A percentile compares a stretch with the other conserved stretches of the same genome.
phyloP scores from a whole-genome alignment of 2,113 vertebrate genomes.

The Prolemur simus region DNA sequence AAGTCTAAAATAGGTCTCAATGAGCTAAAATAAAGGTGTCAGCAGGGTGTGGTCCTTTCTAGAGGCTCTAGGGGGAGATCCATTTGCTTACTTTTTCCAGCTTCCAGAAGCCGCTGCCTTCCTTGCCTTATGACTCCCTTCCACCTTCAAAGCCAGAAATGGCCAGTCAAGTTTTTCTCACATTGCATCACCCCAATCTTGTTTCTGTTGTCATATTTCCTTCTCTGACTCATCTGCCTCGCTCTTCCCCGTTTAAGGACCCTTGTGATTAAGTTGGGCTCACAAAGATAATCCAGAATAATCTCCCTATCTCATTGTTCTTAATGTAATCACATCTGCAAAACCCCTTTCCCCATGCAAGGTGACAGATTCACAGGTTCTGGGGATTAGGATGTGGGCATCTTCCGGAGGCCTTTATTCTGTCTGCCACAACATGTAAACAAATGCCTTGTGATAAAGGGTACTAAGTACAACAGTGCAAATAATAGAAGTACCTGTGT shows the following conservation, averaged over 20 bases:
- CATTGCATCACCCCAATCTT: background rate
- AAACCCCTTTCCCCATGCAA: background rate
- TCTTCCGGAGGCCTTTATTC: background rate
- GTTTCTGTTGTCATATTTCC: background rate
- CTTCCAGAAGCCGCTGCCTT: background rate
- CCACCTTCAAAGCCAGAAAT: background rate
- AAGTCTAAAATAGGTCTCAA: background rate
- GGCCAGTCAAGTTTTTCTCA: background rate
- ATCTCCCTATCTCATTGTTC: background rate
- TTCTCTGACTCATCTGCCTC: background rate
- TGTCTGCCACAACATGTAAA: background rate
- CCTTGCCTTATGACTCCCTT: background rate
- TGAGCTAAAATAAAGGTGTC: background rate
- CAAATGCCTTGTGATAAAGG: background rate
- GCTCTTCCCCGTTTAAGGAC: background rate
- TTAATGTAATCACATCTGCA: background rate
- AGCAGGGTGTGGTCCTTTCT: background rate
- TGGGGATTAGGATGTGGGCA: too few species aligned
- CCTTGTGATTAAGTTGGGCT: background rate
- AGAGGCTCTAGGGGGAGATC: background rate
- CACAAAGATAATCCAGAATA: background rate
- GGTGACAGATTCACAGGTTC: background rate
- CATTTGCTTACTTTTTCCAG: background rate
- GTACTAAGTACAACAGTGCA: background rate
- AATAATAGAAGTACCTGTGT: background rate